These are phyloP conservation scores for Elachura formosa DNA, from an alignment of 2,113 vertebrate genomes.

Conservation along the genomic window DNA sequence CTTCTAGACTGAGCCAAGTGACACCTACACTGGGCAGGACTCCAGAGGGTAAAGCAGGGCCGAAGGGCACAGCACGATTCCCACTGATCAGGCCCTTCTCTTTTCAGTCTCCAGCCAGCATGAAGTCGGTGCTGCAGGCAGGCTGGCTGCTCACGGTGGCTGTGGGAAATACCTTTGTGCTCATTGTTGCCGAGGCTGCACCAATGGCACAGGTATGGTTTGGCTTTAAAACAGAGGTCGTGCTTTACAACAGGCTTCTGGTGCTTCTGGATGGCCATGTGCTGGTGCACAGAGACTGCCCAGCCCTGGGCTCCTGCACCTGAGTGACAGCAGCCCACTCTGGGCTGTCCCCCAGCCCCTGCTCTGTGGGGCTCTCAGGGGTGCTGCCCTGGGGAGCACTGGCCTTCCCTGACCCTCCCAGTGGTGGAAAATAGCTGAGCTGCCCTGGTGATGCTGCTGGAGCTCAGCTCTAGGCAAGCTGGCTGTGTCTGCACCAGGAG, in stretches of 20 bases:
- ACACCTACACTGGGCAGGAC: background rate
- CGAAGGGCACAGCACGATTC: background rate
- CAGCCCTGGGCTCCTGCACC: background rate
- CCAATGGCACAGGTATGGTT: slow-evolving; percentile 87
- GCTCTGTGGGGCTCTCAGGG: background rate
- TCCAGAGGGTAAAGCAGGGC: background rate
- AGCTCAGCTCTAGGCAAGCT: background rate
- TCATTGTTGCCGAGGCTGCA: slow-evolving; percentile 89
- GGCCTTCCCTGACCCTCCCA: background rate
- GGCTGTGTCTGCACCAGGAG: background rate
- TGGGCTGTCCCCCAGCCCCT: background rate
- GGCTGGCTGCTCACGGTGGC: slow-evolving; percentile 95
- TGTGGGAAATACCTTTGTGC: slow-evolving; percentile 90
- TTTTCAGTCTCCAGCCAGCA: slow-evolving; percentile 88
- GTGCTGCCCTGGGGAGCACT: background rate
- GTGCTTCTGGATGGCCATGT: background rate
- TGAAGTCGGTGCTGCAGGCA: slow-evolving; percentile 96
- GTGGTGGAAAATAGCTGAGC: background rate
- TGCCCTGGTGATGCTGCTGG: background rate
- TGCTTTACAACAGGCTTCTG: background rate
- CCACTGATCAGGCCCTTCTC: slow-evolving; percentile 7
- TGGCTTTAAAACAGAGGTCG: background rate
- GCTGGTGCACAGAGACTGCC: background rate
- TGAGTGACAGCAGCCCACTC: background rate
- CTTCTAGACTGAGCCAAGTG: background rate